Percentiles rank a stretch among this genome's conserved stretches.
Conservation (phyloP, 2,113 vertebrate genomes). For the Pandion haliaetus region DNA sequence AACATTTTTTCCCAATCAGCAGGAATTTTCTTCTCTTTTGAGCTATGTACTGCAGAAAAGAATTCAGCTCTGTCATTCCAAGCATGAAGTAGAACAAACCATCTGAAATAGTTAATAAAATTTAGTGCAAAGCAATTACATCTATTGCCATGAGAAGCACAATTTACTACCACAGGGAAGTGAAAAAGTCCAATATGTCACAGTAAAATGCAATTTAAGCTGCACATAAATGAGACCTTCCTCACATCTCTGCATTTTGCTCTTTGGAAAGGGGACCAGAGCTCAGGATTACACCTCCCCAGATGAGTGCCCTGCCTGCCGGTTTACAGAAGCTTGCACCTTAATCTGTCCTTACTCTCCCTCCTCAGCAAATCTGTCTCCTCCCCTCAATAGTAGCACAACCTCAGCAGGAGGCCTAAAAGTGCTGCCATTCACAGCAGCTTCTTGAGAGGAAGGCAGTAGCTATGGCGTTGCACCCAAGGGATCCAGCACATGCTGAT, state of each 20-base stretch:
- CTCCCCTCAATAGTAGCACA: not conserved
- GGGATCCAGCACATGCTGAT: fast-evolving
- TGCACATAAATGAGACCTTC: not conserved
- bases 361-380: not conserved
- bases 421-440: not conserved
- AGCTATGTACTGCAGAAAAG: not conserved
- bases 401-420: not conserved
- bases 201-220: constrained; percentile 8
- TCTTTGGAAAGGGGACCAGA: not conserved
- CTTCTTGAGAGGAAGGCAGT: not conserved
- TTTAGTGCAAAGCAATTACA: constrained; percentile 27
- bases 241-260: not conserved
- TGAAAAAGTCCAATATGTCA: not conserved
- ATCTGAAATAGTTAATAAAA: constrained; percentile 15
- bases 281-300: not conserved
- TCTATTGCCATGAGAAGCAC: not conserved
- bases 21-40: not conserved
- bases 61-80: not conserved
- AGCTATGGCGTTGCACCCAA: fast-evolving
- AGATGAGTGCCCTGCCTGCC: not conserved
- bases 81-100: constrained; percentile 1
- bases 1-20: not conserved
- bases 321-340: not conserved
- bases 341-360: not conserved
- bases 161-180: not conserved